phyloP scores from a whole-genome alignment of 2,797 vertebrate genomes.

The Hoplostethus mediterraneus region DNA sequence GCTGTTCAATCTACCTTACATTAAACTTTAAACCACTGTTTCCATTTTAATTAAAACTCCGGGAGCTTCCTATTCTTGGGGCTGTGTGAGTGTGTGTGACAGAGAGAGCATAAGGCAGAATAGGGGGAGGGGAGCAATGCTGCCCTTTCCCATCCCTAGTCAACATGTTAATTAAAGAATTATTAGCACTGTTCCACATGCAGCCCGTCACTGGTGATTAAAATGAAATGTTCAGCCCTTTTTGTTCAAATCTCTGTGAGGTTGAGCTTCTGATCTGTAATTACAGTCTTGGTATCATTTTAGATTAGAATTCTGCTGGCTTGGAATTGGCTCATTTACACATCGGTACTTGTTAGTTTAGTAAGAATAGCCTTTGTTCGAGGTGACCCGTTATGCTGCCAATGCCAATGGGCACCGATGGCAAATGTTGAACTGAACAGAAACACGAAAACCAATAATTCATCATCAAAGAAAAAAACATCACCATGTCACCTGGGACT shows the following conservation, averaged over 20 bases:
- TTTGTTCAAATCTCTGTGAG: conserved; percentile 74
- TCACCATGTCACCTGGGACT: not conserved
- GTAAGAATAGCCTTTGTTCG: conserved; percentile 21
- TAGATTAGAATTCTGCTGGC: conserved; percentile 71
- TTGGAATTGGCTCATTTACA: conserved; percentile 58
- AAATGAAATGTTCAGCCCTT: conserved; percentile 70
- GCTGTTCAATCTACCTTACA: conserved; percentile 50
- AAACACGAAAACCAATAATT: not conserved
- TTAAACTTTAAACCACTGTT: conserved; percentile 54
- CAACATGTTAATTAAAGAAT: conserved; percentile 92
- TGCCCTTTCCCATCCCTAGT: conserved; percentile 82
- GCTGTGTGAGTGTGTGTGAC: conserved; percentile 36
- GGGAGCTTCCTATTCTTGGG: conserved; percentile 59
- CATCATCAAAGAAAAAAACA: not conserved
- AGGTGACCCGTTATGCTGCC: conserved; percentile 10
- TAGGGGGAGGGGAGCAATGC: conserved; percentile 47
- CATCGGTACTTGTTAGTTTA: conserved; percentile 25
- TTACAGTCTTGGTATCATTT: conserved; percentile 71
- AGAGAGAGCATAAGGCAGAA: conserved; percentile 44
- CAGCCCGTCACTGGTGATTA: conserved; percentile 78
- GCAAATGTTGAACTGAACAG: conserved; percentile 22
- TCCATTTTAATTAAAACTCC: conserved; percentile 72
- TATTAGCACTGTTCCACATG: conserved; percentile 79
- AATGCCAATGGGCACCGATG: conserved; percentile 1
- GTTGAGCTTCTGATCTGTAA: conserved; percentile 73